Evolutionary conservation across 1,140 invertebrate species (phyloP).

Genomic region (Diabrotica undecimpunctata): DNA sequence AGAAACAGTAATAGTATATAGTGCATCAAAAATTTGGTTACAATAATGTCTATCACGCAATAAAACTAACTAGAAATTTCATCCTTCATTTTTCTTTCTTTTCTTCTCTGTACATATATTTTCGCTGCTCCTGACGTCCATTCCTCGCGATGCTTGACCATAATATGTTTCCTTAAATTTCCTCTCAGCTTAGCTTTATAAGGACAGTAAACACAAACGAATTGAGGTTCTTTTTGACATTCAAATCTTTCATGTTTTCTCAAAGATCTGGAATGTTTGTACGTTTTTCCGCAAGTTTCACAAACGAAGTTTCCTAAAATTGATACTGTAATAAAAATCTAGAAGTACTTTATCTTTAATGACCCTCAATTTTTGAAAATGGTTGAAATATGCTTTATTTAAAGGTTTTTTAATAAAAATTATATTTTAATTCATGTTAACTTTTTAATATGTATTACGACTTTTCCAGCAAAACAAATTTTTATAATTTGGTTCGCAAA

Average conservation of each 20-base stretch:
- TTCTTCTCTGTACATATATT: slow-evolving; percentile 14
- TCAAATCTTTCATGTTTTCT: slow-evolving; percentile 53
- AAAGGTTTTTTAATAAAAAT: too few relatives aligned
- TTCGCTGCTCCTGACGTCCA: slow-evolving; percentile 13
- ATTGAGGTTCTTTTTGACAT: slow-evolving; percentile 49
- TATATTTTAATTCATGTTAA: too few relatives aligned
- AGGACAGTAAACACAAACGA: slow-evolving; percentile 32
- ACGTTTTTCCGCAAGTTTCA: slow-evolving; percentile 41
- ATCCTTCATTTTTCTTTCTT: neutral
- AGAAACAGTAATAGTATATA: too few relatives aligned
- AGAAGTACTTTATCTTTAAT: too few relatives aligned
- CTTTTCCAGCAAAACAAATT: too few relatives aligned
- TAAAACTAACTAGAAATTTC: too few relatives aligned
- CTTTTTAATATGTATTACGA: too few relatives aligned
- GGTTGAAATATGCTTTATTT: too few relatives aligned
- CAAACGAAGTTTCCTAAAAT: slow-evolving; percentile 12
- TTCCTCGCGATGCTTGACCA: slow-evolving; percentile 17
- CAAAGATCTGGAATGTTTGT: slow-evolving; percentile 48
- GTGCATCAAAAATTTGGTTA: too few relatives aligned
- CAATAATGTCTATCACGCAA: too few relatives aligned
- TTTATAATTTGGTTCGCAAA: too few relatives aligned
- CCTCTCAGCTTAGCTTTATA: slow-evolving; percentile 50
- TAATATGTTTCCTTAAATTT: slow-evolving; percentile 47
- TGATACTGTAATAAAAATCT: neutral
- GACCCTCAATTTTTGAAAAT: too few relatives aligned